These are phyloP conservation scores for Hemistola chrysoprasaria DNA, from an alignment of 2,888 invertebrate species.

Conservation along the genomic window DNA sequence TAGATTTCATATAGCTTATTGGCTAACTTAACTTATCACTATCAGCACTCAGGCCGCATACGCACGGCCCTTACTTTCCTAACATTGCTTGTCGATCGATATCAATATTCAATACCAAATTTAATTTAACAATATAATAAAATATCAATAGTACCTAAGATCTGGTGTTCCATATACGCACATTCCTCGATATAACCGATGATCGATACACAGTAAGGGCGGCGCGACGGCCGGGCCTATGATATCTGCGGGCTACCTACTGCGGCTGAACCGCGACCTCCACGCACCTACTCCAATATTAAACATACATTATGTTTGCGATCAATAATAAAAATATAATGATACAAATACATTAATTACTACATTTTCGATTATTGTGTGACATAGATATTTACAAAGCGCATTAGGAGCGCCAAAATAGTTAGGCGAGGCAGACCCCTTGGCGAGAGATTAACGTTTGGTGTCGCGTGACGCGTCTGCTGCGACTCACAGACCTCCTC, in stretches of 20 bases:
- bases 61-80: slow-evolving; percentile 61
- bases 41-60: slow-evolving; percentile 70
- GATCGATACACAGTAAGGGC: slow-evolving; percentile 63
- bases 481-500: slow-evolving; percentile 24
- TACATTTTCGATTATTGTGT: slow-evolving; percentile 81
- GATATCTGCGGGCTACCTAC: slow-evolving; percentile 52
- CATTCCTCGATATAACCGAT: too few species aligned
- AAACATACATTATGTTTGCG: slow-evolving; percentile 74
- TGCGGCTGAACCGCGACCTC: slow-evolving; percentile 52
- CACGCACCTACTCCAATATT: slow-evolving; percentile 62
- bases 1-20: slow-evolving; percentile 76
- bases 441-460: slow-evolving; percentile 45
- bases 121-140: slow-evolving; percentile 81
- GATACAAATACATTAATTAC: slow-evolving; percentile 80
- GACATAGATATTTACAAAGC: slow-evolving; percentile 82
- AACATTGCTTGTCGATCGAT: slow-evolving; percentile 78
- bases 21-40: slow-evolving; percentile 78
- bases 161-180: slow-evolving; percentile 73
- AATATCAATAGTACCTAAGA: slow-evolving; percentile 82
- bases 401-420: slow-evolving; percentile 68
- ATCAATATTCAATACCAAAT: slow-evolving; percentile 78
- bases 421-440: slow-evolving; percentile 71
- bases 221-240: slow-evolving; percentile 42
- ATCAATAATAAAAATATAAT: slow-evolving; percentile 82
- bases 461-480: slow-evolving; percentile 17